Percentiles rank a stretch among this genome's conserved stretches.
These are phyloP conservation scores for Acanthopagrus latus DNA, from an alignment of 2,797 vertebrate genomes.

Conservation along the genomic window DNA sequence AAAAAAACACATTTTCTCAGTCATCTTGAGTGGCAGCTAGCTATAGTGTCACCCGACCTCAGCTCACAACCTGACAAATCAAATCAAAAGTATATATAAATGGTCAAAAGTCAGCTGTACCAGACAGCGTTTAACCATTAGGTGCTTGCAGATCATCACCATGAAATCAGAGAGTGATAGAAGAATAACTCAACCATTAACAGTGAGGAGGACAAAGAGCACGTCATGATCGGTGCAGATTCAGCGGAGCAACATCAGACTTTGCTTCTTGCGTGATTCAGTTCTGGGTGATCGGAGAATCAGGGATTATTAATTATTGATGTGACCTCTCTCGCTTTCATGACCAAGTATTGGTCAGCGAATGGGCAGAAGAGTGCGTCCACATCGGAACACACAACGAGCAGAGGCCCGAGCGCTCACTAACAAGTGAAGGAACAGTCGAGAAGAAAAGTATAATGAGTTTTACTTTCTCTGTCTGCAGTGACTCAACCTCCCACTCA, in stretches of 20 bases:
- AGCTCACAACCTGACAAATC: not conserved
- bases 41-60: not conserved
- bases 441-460: slow-evolving; percentile 31
- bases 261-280: not conserved
- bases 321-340: not conserved
- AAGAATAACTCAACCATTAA: too few species aligned
- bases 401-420: slow-evolving; percentile 6
- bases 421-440: slow-evolving; percentile 31
- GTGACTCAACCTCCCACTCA: slow-evolving; percentile 53
- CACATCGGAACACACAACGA: not conserved
- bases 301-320: not conserved
- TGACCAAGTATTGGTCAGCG: not conserved
- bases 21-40: not conserved
- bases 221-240: not conserved
- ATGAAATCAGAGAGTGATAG: too few species aligned
- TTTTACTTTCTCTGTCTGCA: slow-evolving; percentile 20
- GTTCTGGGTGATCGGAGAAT: not conserved
- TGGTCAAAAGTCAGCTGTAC: not conserved
- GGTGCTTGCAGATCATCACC: not conserved
- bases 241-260: not conserved
- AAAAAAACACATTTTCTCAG: slow-evolving; percentile 1
- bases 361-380: not conserved
- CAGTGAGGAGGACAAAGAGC: not conserved
- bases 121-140: not conserved
- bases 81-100: not conserved